Evolutionary conservation across 2,113 vertebrate species (phyloP), one percentile per base, ranked within the genome.

Genomic region (Caranx melampygus): DNA sequence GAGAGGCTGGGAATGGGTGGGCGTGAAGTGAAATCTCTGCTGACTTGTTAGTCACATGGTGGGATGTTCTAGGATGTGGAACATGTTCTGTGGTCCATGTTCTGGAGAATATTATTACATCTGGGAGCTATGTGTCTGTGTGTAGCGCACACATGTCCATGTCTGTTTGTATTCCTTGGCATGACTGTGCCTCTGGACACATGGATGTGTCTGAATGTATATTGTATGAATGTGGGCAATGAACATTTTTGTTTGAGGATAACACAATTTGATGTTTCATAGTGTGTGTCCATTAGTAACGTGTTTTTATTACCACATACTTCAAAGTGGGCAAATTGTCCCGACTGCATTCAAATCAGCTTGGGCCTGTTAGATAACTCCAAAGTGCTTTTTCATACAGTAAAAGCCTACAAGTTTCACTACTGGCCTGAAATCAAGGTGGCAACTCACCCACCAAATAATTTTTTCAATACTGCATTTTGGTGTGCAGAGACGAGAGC

Each of bases 31-130:
- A 79, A 81, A 72, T 78, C 84, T 74, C 89, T 65, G 62, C 73
- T 77, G 86, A 89, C 84, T 79, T 78, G 84, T 87, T 85, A 83
- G 80, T 63, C 61, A 55, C 88, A 87, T 74, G 82, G 75, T 64
- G 66, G 45, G 76, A 81, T 88, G 87, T 82, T 84, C 49, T 21
- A 44, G 65, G 72, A 66, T 26, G 57, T 77, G 65, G 62, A 81
- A 65, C 77, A 81, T 78, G 68, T 54, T 79, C 68, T 84, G 40
- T 11, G 37, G 8, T 31, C 55, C 37, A 71, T 79, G 63, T 82
- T 76, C 40, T 81, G 20, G 55, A 33, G 58, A 45, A 71, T 77
- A 58, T 37, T 0, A 86, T 47, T 69, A 63, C 80, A 82, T 79
- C 6, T 69, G 81, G 79, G 78, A 85, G 60, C n/a, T 21, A 47